Conservation (phyloP, 2,797 vertebrate genomes). For the Artibeus lituratus region DNA sequence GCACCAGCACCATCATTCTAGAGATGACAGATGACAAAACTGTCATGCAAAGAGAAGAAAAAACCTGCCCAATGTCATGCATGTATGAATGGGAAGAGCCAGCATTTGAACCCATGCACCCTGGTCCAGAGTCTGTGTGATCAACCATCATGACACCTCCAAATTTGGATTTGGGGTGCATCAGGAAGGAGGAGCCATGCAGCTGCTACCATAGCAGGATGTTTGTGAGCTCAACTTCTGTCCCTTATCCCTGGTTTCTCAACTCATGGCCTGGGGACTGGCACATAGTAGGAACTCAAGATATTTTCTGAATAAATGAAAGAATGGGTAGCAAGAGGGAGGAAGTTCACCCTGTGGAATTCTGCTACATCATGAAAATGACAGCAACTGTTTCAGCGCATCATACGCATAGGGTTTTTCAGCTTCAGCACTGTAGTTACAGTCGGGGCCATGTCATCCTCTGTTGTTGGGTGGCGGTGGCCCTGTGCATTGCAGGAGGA, state of each 20-base stretch:
- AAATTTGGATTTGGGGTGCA: not conserved
- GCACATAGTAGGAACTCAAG: not conserved
- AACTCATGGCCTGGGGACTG: no score
- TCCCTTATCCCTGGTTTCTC: not conserved
- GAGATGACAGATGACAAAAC: not conserved
- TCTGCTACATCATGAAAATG: not conserved
- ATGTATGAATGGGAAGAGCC: not conserved
- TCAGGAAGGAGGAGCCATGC: not conserved
- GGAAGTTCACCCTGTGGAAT: not conserved
- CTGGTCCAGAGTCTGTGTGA: not conserved
- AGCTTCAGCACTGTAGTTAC: not conserved
- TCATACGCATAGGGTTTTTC: rapidly evolving
- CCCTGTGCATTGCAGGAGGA: not conserved
- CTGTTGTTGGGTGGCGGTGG: not conserved
- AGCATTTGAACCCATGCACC: not conserved
- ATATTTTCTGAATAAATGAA: not conserved
- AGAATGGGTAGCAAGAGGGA: not conserved
- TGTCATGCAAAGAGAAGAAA: not conserved
- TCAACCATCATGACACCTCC: rapidly evolving
- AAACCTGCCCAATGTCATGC: rapidly evolving
- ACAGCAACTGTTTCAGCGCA: not conserved
- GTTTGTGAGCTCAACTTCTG: not conserved
- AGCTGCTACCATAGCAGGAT: not conserved
- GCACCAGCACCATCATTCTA: not conserved
- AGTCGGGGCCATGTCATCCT: not conserved